Conservation (phyloP, 2,888 invertebrate species). For the Muscina levida region DNA sequence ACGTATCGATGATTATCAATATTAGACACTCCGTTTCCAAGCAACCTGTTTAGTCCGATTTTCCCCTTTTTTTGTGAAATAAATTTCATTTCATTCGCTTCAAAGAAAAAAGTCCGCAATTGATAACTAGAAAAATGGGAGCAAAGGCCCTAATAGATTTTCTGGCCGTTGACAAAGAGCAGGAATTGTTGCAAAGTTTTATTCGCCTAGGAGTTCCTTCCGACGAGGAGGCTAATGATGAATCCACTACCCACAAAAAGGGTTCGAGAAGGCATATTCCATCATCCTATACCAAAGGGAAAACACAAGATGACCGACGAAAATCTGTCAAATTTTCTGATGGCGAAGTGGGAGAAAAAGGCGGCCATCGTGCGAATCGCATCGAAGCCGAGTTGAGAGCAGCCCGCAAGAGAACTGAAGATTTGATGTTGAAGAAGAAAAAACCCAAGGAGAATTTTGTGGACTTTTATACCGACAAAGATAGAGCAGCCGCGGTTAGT, state of each 20-base stretch:
- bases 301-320: constrained; percentile 62
- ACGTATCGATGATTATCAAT: constrained; percentile 49
- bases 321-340: constrained; percentile 69
- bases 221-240: constrained; percentile 80
- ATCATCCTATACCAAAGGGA: constrained; percentile 60
- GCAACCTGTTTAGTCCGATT: constrained; percentile 46
- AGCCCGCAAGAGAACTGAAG: constrained; percentile 73
- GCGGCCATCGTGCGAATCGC: constrained; percentile 71
- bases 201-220: constrained; percentile 85
- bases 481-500: constrained; percentile 93
- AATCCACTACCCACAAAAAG: constrained; percentile 69
- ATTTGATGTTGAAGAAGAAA: constrained; percentile 73
- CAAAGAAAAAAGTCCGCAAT: constrained; percentile 5
- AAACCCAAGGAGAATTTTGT: constrained; percentile 81
- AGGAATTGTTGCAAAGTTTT: constrained; percentile 90
- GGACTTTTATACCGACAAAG: constrained; percentile 94
- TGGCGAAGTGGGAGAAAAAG: constrained; percentile 62
- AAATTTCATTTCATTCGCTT: constrained; percentile 7
- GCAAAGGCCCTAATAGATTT: constrained; percentile 82
- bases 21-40: constrained; percentile 41
- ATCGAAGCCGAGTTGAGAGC: constrained; percentile 73
- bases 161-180: constrained; percentile 85
- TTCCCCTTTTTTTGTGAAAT: constrained; percentile 9
- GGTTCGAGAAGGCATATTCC: constrained; percentile 37
- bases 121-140: constrained; percentile 69